Evolutionary conservation across 2,888 invertebrate species (phyloP).

Genomic region (Phaonia tiefii): DNA sequence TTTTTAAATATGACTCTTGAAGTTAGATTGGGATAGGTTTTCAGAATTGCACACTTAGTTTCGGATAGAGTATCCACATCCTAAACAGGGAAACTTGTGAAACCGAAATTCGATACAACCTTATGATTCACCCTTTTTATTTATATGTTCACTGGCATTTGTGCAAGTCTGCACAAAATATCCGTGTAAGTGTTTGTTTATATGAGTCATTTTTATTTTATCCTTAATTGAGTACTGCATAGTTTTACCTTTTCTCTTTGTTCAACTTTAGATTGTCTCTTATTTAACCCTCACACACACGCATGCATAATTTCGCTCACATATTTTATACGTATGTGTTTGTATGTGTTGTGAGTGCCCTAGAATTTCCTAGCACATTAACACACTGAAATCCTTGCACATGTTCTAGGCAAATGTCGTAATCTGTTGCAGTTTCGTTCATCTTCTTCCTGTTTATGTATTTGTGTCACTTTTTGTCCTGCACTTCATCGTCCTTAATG

Average conservation of each 20-base stretch:
- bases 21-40: too few relatives aligned
- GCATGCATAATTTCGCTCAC: too few relatives aligned
- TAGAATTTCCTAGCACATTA: too few relatives aligned
- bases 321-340: neutral
- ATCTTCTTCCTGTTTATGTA: constrained; percentile 6
- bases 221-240: constrained; percentile 47
- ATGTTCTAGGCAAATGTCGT: constrained; percentile 36
- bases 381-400: neutral
- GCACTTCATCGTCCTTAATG: constrained; percentile 24
- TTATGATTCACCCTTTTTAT: neutral
- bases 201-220: constrained; percentile 45
- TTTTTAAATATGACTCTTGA: too few relatives aligned
- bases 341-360: constrained; percentile 1
- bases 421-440: constrained; percentile 53
- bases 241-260: constrained; percentile 1
- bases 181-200: constrained; percentile 5
- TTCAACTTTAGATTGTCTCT: constrained; percentile 29
- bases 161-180: neutral
- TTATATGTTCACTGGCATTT: constrained; percentile 8
- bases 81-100: neutral
- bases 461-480: neutral
- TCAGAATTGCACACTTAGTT: neutral
- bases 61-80: neutral
- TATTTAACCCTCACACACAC: constrained; percentile 40
- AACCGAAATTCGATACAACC: too few relatives aligned